Percentiles rank a stretch among this genome's conserved stretches.
Evolutionary conservation across 2,113 vertebrate genomes (phyloP).

Genomic region (Orientallactaga bullata): DNA sequence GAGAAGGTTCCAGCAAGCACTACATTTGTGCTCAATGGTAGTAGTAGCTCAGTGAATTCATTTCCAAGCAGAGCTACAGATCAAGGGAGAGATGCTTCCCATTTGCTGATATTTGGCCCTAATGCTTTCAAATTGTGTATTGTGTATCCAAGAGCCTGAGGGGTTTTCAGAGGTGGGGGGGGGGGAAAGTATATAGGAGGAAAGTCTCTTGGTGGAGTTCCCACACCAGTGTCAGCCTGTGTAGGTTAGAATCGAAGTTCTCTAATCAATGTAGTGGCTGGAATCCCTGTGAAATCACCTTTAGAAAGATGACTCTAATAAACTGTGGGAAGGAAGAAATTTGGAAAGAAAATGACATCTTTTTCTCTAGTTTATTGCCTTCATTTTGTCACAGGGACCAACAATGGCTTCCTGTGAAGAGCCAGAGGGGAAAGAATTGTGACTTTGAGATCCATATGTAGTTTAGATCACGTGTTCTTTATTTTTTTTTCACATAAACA

Average conservation of each 20-base stretch:
- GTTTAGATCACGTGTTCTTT: not conserved
- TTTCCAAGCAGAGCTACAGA: not conserved
- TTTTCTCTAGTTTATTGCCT: conserved; percentile 12
- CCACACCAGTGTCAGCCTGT: not conserved
- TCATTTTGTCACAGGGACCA: not conserved
- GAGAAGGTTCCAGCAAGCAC: not conserved
- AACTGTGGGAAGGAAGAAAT: not conserved
- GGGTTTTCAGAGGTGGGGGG: not conserved
- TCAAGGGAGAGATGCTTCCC: accelerated
- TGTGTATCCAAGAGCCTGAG: not conserved
- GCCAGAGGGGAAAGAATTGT: not conserved
- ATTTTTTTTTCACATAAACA: not conserved
- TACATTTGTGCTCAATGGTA: not conserved
- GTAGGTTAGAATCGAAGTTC: not conserved
- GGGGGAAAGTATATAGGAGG: not conserved
- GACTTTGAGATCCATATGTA: not conserved
- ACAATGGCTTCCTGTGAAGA: not conserved
- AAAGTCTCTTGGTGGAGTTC: not conserved
- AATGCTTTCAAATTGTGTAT: not conserved
- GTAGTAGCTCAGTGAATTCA: not conserved
- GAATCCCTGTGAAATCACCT: not conserved
- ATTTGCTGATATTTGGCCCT: not conserved
- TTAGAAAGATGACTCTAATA: not conserved
- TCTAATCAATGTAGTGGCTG: not conserved
- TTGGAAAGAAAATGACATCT: not conserved